Base-by-base conservation (phyloP, 2,888 invertebrate species). In the Oscheius myriophilus region DNA sequence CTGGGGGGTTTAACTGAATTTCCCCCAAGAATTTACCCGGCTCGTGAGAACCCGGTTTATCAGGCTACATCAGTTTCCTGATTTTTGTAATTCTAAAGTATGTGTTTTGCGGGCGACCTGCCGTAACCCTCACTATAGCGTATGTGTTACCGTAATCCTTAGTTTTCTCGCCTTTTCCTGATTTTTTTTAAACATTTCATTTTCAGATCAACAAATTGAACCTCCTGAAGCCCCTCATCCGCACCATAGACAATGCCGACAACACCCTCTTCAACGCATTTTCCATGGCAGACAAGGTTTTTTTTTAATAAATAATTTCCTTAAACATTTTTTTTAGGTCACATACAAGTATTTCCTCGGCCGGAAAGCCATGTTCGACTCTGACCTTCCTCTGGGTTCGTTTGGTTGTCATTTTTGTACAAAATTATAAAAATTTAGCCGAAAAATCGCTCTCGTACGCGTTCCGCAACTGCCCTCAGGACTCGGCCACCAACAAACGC, bases 301-400 rank as follows among this genome's bases (percentile, higher is more conserved):
- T 1, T 43, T 1, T 39, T 64, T 12, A 9, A 53, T 14, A 3
- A 3, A 4, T 53, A 9, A 4, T 23, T 53, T 9, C 25, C 3
- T 9, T 6, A 16, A 53, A 0, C 33, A 45, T 54, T 54, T 14
- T 21, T 59, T 59, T 3, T 23, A 93, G 86, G 93, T 98, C 65
- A 97, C 97, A 0, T 98, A 96, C 88, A 93, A 93, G 86, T 90
- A 96, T 88, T 97, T 95, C 88, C 94, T 96, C 21, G 97, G 97
- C 0, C 90, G 96, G 41, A 96, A 97, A 87, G 94, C 95, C 2
- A 96, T 98, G 94, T 98, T 97, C 87, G 97, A 98, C 88, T 95
- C 95, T 66, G 94, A 97, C 87, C 95, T 95, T 86, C 92, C 92
- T 87, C 91, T 91, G 79, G 91, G 91, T 91, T 86, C 78, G 77